Evolutionary conservation across 2,888 invertebrate genomes (phyloP).

Genomic region (Dendrolimus houi): DNA sequence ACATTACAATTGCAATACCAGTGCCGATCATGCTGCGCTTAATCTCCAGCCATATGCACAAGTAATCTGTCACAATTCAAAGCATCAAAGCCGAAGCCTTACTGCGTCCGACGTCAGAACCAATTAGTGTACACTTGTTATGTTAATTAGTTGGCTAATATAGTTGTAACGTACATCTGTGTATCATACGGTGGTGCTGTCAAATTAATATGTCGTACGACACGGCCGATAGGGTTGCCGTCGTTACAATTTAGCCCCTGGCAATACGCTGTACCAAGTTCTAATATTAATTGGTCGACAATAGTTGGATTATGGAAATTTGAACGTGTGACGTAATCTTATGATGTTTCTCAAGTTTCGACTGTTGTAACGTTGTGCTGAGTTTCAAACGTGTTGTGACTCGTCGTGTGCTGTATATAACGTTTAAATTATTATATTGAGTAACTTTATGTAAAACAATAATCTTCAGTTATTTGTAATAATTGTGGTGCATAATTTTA

Average conservation of each 20-base stretch:
- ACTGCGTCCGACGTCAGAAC: slow-evolving; percentile 32
- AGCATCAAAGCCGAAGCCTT: slow-evolving; percentile 12
- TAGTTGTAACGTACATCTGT: slow-evolving; percentile 23
- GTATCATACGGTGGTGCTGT: slow-evolving; percentile 25
- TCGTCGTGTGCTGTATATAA: too few species aligned
- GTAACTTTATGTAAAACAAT: too few species aligned
- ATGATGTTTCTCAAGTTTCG: not conserved
- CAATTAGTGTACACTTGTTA: slow-evolving; percentile 55
- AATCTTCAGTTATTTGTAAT: too few species aligned
- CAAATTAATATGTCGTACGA: slow-evolving; percentile 37
- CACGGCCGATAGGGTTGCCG: slow-evolving; percentile 19
- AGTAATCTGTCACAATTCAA: slow-evolving; percentile 22
- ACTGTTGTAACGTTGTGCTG: not conserved
- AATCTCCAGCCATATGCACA: not conserved
- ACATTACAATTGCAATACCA: too few species aligned
- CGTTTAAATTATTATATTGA: too few species aligned
- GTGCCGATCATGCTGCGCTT: too few species aligned
- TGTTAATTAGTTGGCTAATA: slow-evolving; percentile 49
- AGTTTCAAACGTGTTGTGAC: too few species aligned
- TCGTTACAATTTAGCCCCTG: not conserved
- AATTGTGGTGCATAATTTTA: too few species aligned
- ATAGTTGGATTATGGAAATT: not conserved
- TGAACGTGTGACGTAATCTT: not conserved
- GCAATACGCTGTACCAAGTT: not conserved
- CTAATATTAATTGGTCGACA: not conserved